These are phyloP conservation scores for Arremon brunneinucha DNA, from an alignment of 2,797 vertebrate species.

Conservation along the genomic window DNA sequence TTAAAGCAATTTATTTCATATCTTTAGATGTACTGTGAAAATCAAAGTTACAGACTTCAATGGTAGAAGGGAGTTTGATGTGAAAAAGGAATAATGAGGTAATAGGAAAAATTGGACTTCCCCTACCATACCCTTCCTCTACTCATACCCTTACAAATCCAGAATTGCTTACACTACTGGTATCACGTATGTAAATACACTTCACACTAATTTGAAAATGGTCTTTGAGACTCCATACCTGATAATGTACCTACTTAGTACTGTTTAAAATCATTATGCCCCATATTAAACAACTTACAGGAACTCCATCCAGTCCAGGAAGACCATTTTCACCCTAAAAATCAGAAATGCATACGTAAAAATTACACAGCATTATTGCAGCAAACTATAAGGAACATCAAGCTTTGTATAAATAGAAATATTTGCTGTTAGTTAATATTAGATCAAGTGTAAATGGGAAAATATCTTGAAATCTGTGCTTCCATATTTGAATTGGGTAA, in stretches of 20 bases:
- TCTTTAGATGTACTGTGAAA: not conserved
- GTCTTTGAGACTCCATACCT: not conserved
- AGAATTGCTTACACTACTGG: not conserved
- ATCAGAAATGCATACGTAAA: not conserved
- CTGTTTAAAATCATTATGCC: not conserved
- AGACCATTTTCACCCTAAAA: conserved; percentile 78
- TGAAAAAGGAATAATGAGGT: not conserved
- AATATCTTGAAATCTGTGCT: not conserved
- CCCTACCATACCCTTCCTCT: not conserved
- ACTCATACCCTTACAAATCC: not conserved
- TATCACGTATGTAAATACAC: not conserved
- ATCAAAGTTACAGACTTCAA: not conserved
- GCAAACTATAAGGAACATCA: not conserved
- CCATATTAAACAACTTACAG: conserved; percentile 76
- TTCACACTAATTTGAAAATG: not conserved
- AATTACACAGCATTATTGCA: not conserved
- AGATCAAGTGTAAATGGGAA: not conserved
- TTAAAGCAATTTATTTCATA: not conserved
- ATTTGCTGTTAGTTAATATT: not conserved
- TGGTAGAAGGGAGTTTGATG: not conserved
- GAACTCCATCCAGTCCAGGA: conserved; percentile 76
- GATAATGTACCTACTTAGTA: not conserved
- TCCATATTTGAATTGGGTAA: not conserved
- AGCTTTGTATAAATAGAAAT: not conserved
- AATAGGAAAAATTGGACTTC: not conserved